A percentile compares a stretch with the other conserved stretches of the same genome.
Evolutionary conservation across 1,140 invertebrate genomes (phyloP).

Genomic region (Papilio aristodemus): DNA sequence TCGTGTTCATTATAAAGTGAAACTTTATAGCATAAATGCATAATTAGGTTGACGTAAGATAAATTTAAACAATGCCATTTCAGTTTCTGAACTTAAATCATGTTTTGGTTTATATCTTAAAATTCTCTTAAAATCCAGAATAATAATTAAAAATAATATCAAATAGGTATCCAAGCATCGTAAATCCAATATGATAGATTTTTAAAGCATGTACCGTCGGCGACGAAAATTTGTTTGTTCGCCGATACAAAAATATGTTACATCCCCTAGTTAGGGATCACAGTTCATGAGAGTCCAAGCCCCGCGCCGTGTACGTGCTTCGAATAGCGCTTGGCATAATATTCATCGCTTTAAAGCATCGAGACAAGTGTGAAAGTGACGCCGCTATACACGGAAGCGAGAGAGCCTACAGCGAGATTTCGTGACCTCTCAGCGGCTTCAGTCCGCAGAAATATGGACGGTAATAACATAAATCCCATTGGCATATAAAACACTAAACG

Average conservation of each 20-base stretch:
- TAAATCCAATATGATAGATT: not conserved
- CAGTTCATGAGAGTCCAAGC: slow-evolving; percentile 73
- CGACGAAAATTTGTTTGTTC: slow-evolving; percentile 27
- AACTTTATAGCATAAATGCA: not conserved
- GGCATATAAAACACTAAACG: slow-evolving; percentile 82
- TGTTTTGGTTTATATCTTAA: too few species aligned
- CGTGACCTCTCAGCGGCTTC: slow-evolving; percentile 78
- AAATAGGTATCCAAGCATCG: not conserved
- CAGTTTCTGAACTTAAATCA: too few species aligned
- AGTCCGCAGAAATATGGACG: slow-evolving; percentile 79
- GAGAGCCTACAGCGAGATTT: slow-evolving; percentile 68
- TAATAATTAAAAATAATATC: too few species aligned
- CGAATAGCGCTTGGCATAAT: slow-evolving; percentile 72
- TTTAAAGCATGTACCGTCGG: slow-evolving; percentile 1
- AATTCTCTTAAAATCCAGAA: too few species aligned
- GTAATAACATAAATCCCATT: slow-evolving; percentile 81
- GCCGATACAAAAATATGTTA: slow-evolving; percentile 36
- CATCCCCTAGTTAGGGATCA: slow-evolving; percentile 65
- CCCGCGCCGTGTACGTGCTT: slow-evolving; percentile 70
- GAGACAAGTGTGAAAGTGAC: slow-evolving; percentile 57
- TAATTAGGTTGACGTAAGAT: too few species aligned
- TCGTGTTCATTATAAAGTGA: not conserved
- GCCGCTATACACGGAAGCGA: slow-evolving; percentile 48
- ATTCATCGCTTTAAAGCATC: slow-evolving; percentile 77
- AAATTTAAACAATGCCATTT: too few species aligned